A percentile compares a stretch with the other conserved stretches of the same genome.
Evolutionary conservation across 2,797 vertebrate genomes (phyloP).

Genomic region (Acipenser oxyrinchus): DNA sequence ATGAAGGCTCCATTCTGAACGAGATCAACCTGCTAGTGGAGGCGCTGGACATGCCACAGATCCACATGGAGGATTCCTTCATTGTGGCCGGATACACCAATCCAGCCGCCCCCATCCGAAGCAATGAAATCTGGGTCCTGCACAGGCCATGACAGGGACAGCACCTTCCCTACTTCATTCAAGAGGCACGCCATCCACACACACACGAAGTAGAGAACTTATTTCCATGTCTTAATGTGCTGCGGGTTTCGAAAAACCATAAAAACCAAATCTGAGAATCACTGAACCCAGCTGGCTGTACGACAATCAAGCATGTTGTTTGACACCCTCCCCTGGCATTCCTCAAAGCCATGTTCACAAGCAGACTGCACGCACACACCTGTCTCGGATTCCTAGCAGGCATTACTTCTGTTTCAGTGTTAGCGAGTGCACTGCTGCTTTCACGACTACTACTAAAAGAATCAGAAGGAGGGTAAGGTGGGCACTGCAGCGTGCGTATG

Average conservation of each 20-base stretch:
- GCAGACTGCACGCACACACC: constrained; percentile 9
- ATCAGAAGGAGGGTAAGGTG: constrained; percentile 22
- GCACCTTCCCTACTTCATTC: constrained; percentile 13
- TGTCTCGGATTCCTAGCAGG: constrained; percentile 23
- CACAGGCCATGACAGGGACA: constrained; percentile 49
- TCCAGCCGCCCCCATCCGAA: constrained; percentile 66
- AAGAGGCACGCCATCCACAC: constrained; percentile 14
- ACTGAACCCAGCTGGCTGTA: constrained; percentile 27
- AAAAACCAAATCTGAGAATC: not conserved
- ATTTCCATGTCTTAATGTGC: constrained; percentile 13
- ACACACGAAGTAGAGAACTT: not conserved
- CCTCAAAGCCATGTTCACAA: constrained; percentile 24
- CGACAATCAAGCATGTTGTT: constrained; percentile 44
- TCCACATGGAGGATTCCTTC: constrained; percentile 61
- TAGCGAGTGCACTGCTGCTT: constrained; percentile 23
- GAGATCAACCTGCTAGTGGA: constrained; percentile 65
- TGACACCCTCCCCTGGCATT: constrained; percentile 26
- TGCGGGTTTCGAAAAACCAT: too few relatives aligned
- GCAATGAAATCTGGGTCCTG: constrained; percentile 83
- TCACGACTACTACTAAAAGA: constrained; percentile 24
- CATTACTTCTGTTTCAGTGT: constrained; percentile 15
- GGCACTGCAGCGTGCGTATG: not conserved
- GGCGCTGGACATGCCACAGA: constrained; percentile 53
- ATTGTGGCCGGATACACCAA: constrained; percentile 82
- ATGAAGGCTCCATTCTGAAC: constrained; percentile 67